phyloP scores from a whole-genome alignment of 1,140 invertebrate species.

The Globodera rostochiensis region DNA sequence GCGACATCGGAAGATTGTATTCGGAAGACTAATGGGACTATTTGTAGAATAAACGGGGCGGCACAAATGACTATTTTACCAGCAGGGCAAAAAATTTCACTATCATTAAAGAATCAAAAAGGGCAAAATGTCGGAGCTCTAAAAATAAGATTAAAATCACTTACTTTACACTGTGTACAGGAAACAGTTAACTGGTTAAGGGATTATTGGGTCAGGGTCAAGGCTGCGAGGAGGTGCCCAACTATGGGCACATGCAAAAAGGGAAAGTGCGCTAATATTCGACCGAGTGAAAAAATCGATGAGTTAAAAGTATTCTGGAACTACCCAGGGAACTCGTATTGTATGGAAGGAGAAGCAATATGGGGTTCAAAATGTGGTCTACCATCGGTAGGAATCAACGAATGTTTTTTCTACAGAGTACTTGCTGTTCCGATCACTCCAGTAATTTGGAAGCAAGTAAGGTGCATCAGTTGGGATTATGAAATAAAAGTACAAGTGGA shows the following conservation, averaged over 20 bases:
- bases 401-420: not conserved
- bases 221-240: not conserved
- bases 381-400: not conserved
- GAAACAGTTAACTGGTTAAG: not conserved
- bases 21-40: not conserved
- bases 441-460: not conserved
- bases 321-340: not conserved
- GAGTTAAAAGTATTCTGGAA: not conserved
- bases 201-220: not conserved
- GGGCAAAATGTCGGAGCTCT: not conserved
- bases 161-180: not conserved
- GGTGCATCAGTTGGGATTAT: not conserved
- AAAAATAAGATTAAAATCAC: not conserved
- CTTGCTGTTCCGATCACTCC: not conserved
- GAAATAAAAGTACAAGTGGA: not conserved
- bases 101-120: not conserved
- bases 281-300: not conserved
- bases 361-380: not conserved
- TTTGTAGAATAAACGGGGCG: not conserved
- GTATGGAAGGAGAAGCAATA: not conserved
- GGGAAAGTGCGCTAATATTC: not conserved
- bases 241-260: not conserved
- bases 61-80: not conserved
- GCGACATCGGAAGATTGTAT: not conserved
- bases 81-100: not conserved